These are phyloP conservation scores for Todiramphus chloris DNA, from an alignment of 2,113 vertebrate genomes.

Conservation along the genomic window DNA sequence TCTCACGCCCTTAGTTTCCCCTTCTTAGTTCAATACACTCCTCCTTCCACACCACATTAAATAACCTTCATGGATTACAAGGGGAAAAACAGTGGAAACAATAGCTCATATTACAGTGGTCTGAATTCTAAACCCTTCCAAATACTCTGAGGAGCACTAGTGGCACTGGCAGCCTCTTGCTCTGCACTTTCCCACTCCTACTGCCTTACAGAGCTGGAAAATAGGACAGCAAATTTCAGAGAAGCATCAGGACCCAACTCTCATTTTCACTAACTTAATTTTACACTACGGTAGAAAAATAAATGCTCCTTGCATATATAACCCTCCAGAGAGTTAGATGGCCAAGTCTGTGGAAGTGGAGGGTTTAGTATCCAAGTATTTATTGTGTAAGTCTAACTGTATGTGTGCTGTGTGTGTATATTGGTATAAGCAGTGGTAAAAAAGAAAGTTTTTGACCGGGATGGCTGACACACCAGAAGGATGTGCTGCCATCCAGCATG, in stretches of 20 bases:
- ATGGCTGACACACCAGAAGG: too few species aligned
- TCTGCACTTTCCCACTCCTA: conserved; percentile 45
- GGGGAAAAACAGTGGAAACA: conserved; percentile 12
- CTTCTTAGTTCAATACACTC: neutral
- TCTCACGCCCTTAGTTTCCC: conserved; percentile 49
- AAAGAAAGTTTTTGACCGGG: neutral
- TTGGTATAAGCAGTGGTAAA: neutral
- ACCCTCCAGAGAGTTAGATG: neutral
- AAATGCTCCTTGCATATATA: neutral
- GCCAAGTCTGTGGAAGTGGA: neutral
- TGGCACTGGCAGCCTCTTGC: neutral
- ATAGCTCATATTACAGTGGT: neutral
- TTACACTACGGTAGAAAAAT: neutral
- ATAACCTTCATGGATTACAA: neutral
- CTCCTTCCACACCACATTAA: conserved; percentile 31
- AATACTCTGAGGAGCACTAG: neutral
- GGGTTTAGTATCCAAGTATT: neutral
- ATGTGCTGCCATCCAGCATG: too few species aligned
- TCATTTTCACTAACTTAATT: neutral
- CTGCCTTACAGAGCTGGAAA: conserved; percentile 1
- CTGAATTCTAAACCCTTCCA: neutral
- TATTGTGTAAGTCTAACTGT: neutral
- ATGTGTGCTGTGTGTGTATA: neutral
- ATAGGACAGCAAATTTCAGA: neutral
- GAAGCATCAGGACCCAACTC: neutral